Evolutionary conservation across 2,888 invertebrate genomes (phyloP), one percentile per base, ranked within the genome.

Genomic region (Drosophila borealis): DNA sequence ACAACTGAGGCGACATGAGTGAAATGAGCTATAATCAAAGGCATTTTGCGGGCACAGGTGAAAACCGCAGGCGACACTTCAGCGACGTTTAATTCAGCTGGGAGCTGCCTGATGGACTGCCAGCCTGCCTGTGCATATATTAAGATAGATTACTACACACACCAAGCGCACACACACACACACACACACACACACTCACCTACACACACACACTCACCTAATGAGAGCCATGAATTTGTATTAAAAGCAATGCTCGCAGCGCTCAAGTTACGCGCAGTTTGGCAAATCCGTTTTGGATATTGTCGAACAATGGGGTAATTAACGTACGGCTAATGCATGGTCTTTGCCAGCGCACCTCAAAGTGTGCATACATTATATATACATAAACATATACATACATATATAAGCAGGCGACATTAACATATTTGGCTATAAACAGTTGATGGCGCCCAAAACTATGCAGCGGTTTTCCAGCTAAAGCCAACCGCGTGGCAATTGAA

Each of bases 131-230:
- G 44, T 83, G 84, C 88, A 81, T 88, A 83, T 80, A 86, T 88
- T 86, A 86, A 86, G 86, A 88, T 83, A 88, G 83, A 88, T 86
- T 86, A 83, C 79, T 65, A 33, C 46, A 76, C 63, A 63, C 53
- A 79, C 77, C 61, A 25, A 46, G 76, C 61, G 59, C 51, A 67
- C 62, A 64, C 64, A 66, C 39, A 25, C 46, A 60, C 1, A 1
- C 2, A 17, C 17, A 17, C 1, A 17, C 17, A 59, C 51, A 37
- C 17, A 29, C 17, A 34, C 21, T 55, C 60, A 59, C 50, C 55
- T 60, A 49, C 59, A 36, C 44, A 44, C 44, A 13, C 25, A 81
- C 67, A 67, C 63, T 55, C 68, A 68, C 60, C 50, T 71, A 76
- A 68, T 75, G 75, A 57, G 70, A 78, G 71, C 53, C 71, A 79